Conservation (phyloP, 2,797 vertebrate genomes). For the Coccyzus lansbergi region DNA sequence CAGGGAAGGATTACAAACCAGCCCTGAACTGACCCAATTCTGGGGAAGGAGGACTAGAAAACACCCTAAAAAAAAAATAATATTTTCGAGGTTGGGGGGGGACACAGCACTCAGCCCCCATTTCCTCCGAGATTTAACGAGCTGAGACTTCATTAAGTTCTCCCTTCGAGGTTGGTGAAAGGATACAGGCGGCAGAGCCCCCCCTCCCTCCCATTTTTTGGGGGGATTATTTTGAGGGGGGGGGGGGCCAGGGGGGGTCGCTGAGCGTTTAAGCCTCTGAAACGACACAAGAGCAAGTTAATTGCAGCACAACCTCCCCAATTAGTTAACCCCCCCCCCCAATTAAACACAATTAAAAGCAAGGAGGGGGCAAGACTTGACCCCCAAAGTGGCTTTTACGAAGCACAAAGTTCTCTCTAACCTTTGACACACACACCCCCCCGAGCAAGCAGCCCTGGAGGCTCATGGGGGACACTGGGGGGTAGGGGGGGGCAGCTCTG, state of each 20-base stretch:
- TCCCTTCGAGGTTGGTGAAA: not conserved
- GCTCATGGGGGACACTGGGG: too few relatives aligned
- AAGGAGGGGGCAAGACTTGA: rapidly evolving
- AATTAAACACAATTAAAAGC: too few relatives aligned
- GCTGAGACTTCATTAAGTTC: rapidly evolving
- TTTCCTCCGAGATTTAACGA: not conserved
- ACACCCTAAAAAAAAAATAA: too few relatives aligned
- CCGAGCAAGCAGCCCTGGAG: not conserved
- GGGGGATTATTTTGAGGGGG: not conserved
- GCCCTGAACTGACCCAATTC: rapidly evolving
- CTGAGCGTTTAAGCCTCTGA: too few relatives aligned
- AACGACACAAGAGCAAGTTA: not conserved
- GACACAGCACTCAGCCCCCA: too few relatives aligned
- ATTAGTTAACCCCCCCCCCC: too few relatives aligned
- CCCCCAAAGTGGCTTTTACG: not conserved
- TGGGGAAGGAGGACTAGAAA: not conserved
- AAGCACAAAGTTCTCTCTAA: not conserved
- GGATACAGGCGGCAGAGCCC: not conserved
- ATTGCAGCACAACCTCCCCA: not conserved
- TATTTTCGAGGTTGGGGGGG: too few relatives aligned
- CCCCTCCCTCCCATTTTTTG: not conserved
- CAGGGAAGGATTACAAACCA: not conserved
- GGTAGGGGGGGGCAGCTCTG: too few relatives aligned
- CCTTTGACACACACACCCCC: not conserved
- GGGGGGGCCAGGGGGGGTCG: too few relatives aligned